Evolutionary conservation across 92 coral and sea anemone genomes (phyloP).

Genomic region (Heliopora coerulea): DNA sequence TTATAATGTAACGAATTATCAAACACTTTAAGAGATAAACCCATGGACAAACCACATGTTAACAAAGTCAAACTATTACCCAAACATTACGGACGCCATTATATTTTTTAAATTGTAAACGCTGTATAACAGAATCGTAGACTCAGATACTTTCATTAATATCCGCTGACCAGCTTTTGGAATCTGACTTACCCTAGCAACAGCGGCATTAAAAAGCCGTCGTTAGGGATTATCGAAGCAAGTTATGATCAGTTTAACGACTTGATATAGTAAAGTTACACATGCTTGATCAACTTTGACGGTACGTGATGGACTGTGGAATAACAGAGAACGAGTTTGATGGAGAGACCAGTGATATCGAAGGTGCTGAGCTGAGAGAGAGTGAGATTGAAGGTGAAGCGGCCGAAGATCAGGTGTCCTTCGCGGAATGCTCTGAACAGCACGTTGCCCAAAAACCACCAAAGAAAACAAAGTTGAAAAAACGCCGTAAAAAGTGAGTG

Average conservation of each 20-base stretch:
- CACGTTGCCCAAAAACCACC: constrained; percentile 53
- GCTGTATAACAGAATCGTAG: no score
- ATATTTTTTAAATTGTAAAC: no score
- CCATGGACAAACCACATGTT: no score
- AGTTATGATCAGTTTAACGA: neutral
- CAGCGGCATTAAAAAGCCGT: constrained; percentile 15
- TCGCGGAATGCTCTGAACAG: constrained; percentile 21
- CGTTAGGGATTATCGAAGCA: constrained; percentile 14
- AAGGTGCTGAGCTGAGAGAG: constrained; percentile 65
- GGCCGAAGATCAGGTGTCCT: constrained; percentile 52
- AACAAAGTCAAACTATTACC: no score
- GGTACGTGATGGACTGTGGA: neutral
- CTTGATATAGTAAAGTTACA: constrained; percentile 1
- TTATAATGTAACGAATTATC: no score
- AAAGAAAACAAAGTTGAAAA: constrained; percentile 78
- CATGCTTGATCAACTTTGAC: neutral
- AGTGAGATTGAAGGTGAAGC: constrained; percentile 90
- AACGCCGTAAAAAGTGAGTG: constrained; percentile 82
- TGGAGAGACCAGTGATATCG: constrained; percentile 82
- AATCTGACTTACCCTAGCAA: constrained; percentile 2
- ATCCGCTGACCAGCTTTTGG: neutral
- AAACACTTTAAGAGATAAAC: no score
- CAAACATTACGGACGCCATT: no score
- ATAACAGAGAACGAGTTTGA: constrained; percentile 88
- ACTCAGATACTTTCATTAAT: neutral